Evolutionary conservation across 2,888 invertebrate species (phyloP), one percentile per base, ranked within the genome.

Genomic region (Mythimna ferrago): DNA sequence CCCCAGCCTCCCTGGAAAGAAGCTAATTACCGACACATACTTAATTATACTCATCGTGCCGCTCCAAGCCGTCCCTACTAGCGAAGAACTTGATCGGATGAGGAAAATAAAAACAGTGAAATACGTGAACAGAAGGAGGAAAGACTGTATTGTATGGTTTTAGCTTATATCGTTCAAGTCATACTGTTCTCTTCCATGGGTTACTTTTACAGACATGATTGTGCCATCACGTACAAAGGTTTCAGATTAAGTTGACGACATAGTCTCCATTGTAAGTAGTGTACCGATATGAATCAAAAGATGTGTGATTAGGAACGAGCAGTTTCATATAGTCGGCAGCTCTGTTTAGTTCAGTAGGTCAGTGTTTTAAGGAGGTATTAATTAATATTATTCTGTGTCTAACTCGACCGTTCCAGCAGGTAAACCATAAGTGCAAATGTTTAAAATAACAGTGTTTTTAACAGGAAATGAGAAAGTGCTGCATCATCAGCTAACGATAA

Each of bases 1-100:
- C 57, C 26, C n/a, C 60, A 65, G 65, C 62, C 63, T 76, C 63
- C 77, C 81, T 75, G 81, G 84, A 87, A 88, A 68, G 74, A 73
- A 78, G 86, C 84, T 88, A 88, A 90, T 89, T 85, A 84, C 82
- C 84, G 73, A 88, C 87, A 89, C 88, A 83, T 84, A 84, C 83
- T 85, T 81, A 84, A 86, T 85, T 86, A 87, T 75, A 83, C 60
- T 62, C 68, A 71, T 62, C 66, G 81, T 48, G 66, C 77, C 69
- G 62, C 73, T 53, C 35, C 32, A 1, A 51, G 10, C 41, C 10
- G n/a, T 21, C 48, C 11, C 21, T 6, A 5, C 26, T 58, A 58
- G 26, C 61, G 62, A 53, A 2, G 64, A 3, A 78, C 82, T 66
- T 32, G 21, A 51, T 53, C 32, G 5, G 6, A 6, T 21, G 19